Conservation (phyloP, 1,140 invertebrate genomes). For the Drosophila sucinea region DNA sequence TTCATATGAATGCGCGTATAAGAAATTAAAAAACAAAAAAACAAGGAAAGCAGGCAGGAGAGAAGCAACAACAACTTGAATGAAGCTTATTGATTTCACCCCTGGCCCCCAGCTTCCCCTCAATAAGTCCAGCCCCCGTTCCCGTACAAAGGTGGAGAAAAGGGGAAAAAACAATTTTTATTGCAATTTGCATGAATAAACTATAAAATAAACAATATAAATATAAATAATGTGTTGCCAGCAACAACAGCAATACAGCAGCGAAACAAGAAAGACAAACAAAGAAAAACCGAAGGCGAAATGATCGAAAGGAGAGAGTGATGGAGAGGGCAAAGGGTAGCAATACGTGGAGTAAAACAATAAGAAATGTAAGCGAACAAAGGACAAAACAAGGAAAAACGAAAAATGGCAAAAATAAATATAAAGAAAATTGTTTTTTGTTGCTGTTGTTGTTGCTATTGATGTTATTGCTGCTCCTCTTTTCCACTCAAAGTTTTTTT, state of each 20-base stretch:
- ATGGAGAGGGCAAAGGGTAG: not conserved
- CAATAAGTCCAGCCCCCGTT: not conserved
- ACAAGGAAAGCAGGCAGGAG: slow-evolving; percentile 19
- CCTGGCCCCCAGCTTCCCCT: not conserved
- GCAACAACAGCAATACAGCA: slow-evolving; percentile 52
- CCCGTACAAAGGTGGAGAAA: slow-evolving; percentile 43
- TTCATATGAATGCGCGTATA: slow-evolving; percentile 68
- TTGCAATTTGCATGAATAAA: slow-evolving; percentile 81
- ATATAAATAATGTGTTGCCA: slow-evolving; percentile 78
- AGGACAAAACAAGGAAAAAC: slow-evolving; percentile 15
- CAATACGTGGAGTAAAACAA: slow-evolving; percentile 32
- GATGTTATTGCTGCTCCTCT: not conserved
- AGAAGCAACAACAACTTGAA: slow-evolving; percentile 45
- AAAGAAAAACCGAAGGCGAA: slow-evolving; percentile 53
- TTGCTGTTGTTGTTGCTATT: slow-evolving; percentile 1
- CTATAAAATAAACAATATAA: slow-evolving; percentile 81
- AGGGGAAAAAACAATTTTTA: slow-evolving; percentile 79
- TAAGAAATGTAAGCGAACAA: slow-evolving; percentile 36
- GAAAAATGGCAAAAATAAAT: slow-evolving; percentile 53
- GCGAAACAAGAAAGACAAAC: slow-evolving; percentile 42
- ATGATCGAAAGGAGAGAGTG: slow-evolving; percentile 57
- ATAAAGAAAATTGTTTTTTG: slow-evolving; percentile 51
- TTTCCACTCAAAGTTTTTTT: slow-evolving; percentile 38
- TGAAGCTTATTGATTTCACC: slow-evolving; percentile 77
- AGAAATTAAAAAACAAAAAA: slow-evolving; percentile 66